These are phyloP conservation scores for Miichthys miiuy DNA, from an alignment of 2,797 vertebrate species.

Conservation along the genomic window DNA sequence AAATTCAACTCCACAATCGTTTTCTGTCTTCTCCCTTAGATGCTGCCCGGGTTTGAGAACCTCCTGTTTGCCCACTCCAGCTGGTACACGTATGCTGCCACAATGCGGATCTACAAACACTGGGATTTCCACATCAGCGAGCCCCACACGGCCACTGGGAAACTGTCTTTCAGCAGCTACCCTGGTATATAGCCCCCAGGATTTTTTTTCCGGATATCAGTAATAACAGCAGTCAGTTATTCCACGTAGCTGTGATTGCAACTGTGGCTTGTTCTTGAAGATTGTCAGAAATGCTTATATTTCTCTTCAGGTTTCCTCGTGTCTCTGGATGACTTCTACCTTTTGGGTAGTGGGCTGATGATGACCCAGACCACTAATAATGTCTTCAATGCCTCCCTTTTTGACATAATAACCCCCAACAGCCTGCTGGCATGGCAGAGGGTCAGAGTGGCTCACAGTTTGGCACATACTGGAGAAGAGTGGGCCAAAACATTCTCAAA, in stretches of 20 bases:
- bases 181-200: slow-evolving; percentile 82
- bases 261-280: not conserved
- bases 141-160: slow-evolving; percentile 80
- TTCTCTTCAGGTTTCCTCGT: slow-evolving; percentile 87
- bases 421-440: slow-evolving; percentile 93
- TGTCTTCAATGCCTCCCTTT: slow-evolving; percentile 88
- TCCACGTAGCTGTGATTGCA: not conserved
- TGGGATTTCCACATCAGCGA: slow-evolving; percentile 90
- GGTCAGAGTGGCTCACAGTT: slow-evolving; percentile 91
- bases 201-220: not conserved
- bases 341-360: slow-evolving; percentile 87
- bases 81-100: slow-evolving; percentile 94
- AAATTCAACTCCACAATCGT: not conserved
- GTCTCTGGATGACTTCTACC: slow-evolving; percentile 94
- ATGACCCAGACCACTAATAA: slow-evolving; percentile 94
- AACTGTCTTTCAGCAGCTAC: slow-evolving; percentile 95
- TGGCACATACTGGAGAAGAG: slow-evolving; percentile 86
- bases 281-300: not conserved
- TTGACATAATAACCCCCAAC: slow-evolving; percentile 80
- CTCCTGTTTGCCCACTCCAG: slow-evolving; percentile 93
- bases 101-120: slow-evolving; percentile 93
- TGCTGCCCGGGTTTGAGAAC: slow-evolving; percentile 94
- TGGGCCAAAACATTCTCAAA: slow-evolving; percentile 90
- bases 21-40: slow-evolving; percentile 73
- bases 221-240: not conserved